Conservation (phyloP, 2,888 invertebrate species). For the Eudemis profundana region DNA sequence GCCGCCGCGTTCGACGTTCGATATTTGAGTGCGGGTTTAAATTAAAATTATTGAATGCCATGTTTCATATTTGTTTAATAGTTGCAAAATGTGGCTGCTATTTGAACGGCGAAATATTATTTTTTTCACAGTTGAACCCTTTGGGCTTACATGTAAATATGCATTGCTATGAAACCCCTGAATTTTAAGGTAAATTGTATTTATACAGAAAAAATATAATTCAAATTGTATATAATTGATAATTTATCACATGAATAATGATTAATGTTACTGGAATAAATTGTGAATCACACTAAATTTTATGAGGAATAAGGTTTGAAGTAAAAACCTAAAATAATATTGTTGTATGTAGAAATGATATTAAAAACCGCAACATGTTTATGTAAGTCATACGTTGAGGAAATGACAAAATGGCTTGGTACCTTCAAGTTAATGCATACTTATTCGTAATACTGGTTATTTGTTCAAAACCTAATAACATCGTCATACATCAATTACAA, state of each 20-base stretch:
- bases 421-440: too few relatives aligned
- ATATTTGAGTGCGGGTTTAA: background rate
- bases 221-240: background rate
- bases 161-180: background rate
- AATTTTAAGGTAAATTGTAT: background rate
- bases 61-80: background rate
- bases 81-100: background rate
- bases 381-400: too few relatives aligned
- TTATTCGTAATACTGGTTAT: too few relatives aligned
- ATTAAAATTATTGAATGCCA: constrained; percentile 13
- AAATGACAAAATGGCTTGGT: too few relatives aligned
- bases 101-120: background rate
- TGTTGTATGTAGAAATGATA: too few relatives aligned
- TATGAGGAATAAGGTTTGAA: too few relatives aligned
- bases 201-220: background rate
- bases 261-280: background rate
- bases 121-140: background rate
- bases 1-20: constrained; percentile 48
- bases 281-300: too few relatives aligned
- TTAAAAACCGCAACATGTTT: too few relatives aligned
- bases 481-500: too few relatives aligned
- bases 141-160: background rate
- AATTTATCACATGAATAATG: background rate
- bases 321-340: too few relatives aligned
- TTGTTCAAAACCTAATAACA: too few relatives aligned